These are phyloP conservation scores for Eurosta solidaginis DNA, from an alignment of 1,140 invertebrate species.

Conservation along the genomic window DNA sequence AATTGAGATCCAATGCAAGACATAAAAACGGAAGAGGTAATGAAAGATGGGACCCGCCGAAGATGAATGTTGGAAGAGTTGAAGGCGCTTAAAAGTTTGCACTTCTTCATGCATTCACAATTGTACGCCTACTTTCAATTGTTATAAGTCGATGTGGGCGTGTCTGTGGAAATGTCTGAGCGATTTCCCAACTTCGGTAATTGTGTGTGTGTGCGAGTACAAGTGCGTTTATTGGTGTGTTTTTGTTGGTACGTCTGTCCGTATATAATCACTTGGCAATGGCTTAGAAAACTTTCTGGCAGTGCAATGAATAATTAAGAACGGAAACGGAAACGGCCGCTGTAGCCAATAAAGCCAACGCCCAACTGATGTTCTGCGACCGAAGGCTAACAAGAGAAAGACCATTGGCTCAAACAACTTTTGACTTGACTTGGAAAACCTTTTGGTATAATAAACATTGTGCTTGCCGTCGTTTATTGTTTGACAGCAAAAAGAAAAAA, in stretches of 20 bases:
- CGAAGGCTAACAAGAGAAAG: not conserved
- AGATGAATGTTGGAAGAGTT: not conserved
- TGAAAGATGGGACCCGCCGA: not conserved
- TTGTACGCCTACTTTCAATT: not conserved
- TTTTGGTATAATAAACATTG: not conserved
- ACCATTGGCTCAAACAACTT: not conserved
- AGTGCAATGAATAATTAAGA: slow-evolving; percentile 26
- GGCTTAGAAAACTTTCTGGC: slow-evolving; percentile 26
- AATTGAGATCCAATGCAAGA: not conserved
- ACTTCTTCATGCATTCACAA: not conserved
- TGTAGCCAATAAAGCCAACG: slow-evolving; percentile 23
- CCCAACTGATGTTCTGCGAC: slow-evolving; percentile 8
- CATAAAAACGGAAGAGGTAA: not conserved
- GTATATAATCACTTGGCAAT: not conserved
- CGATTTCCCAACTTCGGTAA: too few relatives aligned
- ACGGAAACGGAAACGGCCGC: slow-evolving; percentile 23
- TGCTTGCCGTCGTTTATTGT: not conserved
- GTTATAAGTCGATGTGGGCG: not conserved
- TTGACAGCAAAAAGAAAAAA: not conserved
- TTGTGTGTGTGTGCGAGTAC: not conserved
- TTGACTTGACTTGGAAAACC: not conserved
- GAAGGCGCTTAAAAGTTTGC: not conserved
- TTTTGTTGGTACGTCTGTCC: not conserved
- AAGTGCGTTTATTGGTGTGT: not conserved
- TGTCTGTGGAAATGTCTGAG: slow-evolving; percentile 11